Conservation (phyloP, 2,113 vertebrate genomes). For the Labeo catla region DNA sequence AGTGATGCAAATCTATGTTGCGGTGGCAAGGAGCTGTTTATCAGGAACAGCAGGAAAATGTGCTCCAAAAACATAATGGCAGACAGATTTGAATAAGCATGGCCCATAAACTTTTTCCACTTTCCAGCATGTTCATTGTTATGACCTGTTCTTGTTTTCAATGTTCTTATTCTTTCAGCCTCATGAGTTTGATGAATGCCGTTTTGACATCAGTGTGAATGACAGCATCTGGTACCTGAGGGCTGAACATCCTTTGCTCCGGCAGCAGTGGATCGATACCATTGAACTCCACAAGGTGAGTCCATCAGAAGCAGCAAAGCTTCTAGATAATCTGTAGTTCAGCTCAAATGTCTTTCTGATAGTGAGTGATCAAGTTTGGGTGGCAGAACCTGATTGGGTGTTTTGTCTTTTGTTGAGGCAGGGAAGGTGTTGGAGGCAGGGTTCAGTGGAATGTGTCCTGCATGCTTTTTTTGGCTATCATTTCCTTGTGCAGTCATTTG, state of each 20-base stretch:
- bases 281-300: slow-evolving; percentile 96
- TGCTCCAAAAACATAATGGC: not conserved
- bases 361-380: not conserved
- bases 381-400: slow-evolving; percentile 22
- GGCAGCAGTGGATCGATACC: slow-evolving; percentile 93
- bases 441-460: slow-evolving; percentile 3
- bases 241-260: slow-evolving; percentile 92
- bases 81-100: not conserved
- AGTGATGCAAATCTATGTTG: slow-evolving; percentile 4
- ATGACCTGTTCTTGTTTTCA: slow-evolving; percentile 19
- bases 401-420: not conserved
- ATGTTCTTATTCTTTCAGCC: slow-evolving; percentile 76
- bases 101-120: not conserved
- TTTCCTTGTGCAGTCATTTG: slow-evolving; percentile 10
- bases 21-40: not conserved
- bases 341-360: not conserved
- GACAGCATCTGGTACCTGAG: slow-evolving; percentile 98
- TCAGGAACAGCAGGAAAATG: not conserved
- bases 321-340: not conserved
- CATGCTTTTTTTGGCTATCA: not conserved
- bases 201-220: slow-evolving; percentile 97
- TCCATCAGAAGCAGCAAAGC: not conserved
- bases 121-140: slow-evolving; percentile 16
- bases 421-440: not conserved
- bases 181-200: slow-evolving; percentile 98